Conservation (phyloP, 2,797 vertebrate genomes). For the Hoplostethus atlanticus region DNA sequence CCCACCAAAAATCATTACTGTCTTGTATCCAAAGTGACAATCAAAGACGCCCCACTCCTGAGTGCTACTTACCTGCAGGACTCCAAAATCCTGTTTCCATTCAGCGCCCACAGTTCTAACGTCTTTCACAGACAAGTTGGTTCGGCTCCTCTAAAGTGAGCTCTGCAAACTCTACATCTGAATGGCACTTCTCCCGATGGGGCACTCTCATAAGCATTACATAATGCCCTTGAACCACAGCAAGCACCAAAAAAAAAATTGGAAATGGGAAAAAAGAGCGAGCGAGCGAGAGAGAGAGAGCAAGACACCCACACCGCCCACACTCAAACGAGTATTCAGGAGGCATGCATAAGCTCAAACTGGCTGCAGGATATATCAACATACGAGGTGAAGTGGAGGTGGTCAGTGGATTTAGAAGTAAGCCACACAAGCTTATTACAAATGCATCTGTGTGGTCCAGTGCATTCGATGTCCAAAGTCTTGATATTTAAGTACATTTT, state of each 20-base stretch:
- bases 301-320: conserved; percentile 68
- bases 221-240: conserved; percentile 79
- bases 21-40: not conserved
- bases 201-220: conserved; percentile 74
- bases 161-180: conserved; percentile 67
- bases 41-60: conserved; percentile 10
- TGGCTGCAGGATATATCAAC: conserved; percentile 56
- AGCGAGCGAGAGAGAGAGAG: not conserved
- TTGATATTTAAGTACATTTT: no score
- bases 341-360: conserved; percentile 47
- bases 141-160: conserved; percentile 50
- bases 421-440: conserved; percentile 37
- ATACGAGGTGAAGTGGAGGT: conserved; percentile 1
- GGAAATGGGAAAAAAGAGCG: conserved; percentile 44
- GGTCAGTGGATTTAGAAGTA: conserved; percentile 37
- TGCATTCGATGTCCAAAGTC: conserved; percentile 2
- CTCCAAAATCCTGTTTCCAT: conserved; percentile 33
- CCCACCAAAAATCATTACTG: conserved; percentile 15
- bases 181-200: conserved; percentile 77
- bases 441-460: conserved; percentile 16
- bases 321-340: conserved; percentile 52
- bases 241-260: conserved; percentile 66
- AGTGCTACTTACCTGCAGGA: conserved; percentile 27
- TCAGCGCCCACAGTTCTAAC: conserved; percentile 43
- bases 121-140: conserved; percentile 57